Conservation (phyloP, 2,888 invertebrate species). For the Lomographa bimaculata region DNA sequence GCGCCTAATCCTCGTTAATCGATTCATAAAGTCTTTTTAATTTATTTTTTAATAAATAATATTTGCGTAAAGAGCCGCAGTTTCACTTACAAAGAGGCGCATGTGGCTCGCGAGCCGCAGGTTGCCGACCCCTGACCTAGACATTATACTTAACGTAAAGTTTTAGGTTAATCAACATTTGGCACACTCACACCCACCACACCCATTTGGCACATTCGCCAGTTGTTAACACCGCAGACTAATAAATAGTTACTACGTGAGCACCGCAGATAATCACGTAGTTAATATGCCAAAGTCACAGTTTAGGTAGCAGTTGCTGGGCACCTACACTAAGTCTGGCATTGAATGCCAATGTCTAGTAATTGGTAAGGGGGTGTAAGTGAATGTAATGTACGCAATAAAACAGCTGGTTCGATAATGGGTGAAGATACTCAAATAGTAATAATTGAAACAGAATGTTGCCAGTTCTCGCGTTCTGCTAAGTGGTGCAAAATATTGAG, state of each 20-base stretch:
- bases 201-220: constrained; percentile 19
- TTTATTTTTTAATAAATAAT: too few species aligned
- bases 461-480: too few species aligned
- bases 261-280: constrained; percentile 10
- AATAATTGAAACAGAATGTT: constrained; percentile 4
- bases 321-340: constrained; percentile 11
- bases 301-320: constrained; percentile 6
- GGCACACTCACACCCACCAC: constrained; percentile 17
- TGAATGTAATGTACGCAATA: constrained; percentile 19
- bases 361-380: constrained; percentile 19
- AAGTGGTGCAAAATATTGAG: too few species aligned
- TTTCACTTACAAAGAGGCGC: too few species aligned
- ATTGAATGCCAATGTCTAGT: constrained; percentile 31
- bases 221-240: constrained; percentile 11
- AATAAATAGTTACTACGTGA: constrained; percentile 10
- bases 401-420: constrained; percentile 10
- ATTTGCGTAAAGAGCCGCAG: too few species aligned
- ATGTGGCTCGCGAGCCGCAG: too few species aligned
- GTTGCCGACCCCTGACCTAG: too few species aligned
- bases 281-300: constrained; percentile 7
- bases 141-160: constrained; percentile 18
- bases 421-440: background rate
- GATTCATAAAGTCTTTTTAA: too few species aligned
- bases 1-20: too few species aligned
- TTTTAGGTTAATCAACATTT: constrained; percentile 24